Conservation (phyloP, 2,113 vertebrate genomes). For the Miniopterus natalensis region DNA sequence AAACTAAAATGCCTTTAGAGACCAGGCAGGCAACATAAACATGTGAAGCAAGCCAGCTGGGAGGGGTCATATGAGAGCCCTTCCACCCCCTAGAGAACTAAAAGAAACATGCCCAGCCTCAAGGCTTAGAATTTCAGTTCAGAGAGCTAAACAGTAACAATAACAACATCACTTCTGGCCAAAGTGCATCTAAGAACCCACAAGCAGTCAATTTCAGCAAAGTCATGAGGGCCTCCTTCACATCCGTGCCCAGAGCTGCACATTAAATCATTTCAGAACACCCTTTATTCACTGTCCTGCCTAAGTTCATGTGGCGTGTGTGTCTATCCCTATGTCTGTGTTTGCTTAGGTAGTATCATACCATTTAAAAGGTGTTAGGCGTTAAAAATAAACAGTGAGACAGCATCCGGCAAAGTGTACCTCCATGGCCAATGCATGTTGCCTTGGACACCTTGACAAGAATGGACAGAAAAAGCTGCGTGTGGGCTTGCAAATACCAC, state of each 20-base stretch:
- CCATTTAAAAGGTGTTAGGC: background rate
- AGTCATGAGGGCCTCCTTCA: background rate
- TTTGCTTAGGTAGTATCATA: background rate
- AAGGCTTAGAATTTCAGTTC: background rate
- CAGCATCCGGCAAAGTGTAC: fast-evolving
- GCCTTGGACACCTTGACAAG: background rate
- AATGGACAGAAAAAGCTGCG: background rate
- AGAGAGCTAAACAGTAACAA: background rate
- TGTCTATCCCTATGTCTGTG: background rate
- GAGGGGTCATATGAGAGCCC: no score
- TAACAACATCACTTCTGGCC: background rate
- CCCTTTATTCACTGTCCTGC: background rate
- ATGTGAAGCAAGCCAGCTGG: background rate
- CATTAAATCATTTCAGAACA: background rate
- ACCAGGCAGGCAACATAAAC: background rate
- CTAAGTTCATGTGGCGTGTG: no score
- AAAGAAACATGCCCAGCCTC: background rate
- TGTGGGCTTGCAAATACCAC: background rate
- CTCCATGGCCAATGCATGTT: background rate
- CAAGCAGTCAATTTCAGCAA: background rate
- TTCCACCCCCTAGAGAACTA: background rate
- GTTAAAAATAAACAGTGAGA: background rate
- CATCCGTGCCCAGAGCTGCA: background rate
- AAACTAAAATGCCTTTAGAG: background rate
- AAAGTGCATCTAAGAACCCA: background rate